Percentiles rank a stretch among this genome's conserved stretches.
Conservation (phyloP, 1,140 invertebrate species). For the Dinoponera quadriceps region DNA sequence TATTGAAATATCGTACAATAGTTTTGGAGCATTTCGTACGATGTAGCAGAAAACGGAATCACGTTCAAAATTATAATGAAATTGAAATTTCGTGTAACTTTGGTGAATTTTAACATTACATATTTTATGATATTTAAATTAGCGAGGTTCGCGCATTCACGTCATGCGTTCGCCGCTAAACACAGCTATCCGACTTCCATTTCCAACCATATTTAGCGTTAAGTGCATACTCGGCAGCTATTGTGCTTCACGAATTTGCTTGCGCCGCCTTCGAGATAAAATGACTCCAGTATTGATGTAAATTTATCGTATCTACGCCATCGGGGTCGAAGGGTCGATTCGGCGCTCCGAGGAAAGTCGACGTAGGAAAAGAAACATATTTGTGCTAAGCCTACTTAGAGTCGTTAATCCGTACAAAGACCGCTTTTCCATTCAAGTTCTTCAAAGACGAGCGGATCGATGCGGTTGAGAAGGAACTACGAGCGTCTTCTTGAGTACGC, state of each 20-base stretch:
- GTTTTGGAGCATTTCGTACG: not conserved
- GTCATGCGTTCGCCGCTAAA: not conserved
- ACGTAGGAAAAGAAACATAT: constrained; percentile 48
- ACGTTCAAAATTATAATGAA: not conserved
- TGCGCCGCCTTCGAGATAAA: not conserved
- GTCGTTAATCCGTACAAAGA: constrained; percentile 30
- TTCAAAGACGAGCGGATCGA: constrained; percentile 21
- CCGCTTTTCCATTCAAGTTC: constrained; percentile 5
- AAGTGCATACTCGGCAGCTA: constrained; percentile 14
- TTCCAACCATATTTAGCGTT: not conserved
- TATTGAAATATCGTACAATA: not conserved
- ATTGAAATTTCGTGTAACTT: not conserved
- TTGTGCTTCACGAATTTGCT: constrained; percentile 37
- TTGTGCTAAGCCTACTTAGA: constrained; percentile 11
- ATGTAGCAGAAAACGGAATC: not conserved
- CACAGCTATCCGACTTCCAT: not conserved
- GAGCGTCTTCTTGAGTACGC: not conserved
- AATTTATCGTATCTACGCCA: constrained; percentile 28
- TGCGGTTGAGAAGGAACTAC: not conserved
- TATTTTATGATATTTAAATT: constrained; percentile 31
- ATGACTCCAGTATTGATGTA: constrained; percentile 14
- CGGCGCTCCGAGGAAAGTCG: not conserved
- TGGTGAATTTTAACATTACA: not conserved
- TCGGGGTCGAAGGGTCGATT: not conserved
- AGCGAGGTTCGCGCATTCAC: not conserved